These are phyloP conservation scores for Yoshiicerus persimilis DNA, from an alignment of 1,140 invertebrate genomes.

Conservation along the genomic window DNA sequence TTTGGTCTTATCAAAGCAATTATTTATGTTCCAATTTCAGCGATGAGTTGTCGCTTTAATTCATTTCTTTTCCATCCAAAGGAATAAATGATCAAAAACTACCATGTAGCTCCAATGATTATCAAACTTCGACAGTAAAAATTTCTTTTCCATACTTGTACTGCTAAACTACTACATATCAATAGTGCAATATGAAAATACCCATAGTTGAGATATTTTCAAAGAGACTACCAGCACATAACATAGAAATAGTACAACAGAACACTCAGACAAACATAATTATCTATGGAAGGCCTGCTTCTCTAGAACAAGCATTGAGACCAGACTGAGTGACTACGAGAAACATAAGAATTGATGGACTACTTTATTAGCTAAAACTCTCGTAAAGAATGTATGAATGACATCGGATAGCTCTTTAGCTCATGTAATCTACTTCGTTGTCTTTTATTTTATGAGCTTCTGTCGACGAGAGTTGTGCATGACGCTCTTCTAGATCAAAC, in stretches of 20 bases:
- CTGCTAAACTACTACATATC: neutral
- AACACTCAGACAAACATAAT: neutral
- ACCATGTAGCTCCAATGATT: neutral
- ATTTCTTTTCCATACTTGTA: neutral
- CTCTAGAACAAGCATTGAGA: neutral
- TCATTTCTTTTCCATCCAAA: neutral
- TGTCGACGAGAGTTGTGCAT: neutral
- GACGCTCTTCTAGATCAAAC: neutral
- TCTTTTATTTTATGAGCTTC: neutral
- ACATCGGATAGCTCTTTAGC: neutral
- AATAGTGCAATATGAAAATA: neutral
- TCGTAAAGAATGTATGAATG: neutral
- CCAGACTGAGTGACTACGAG: neutral
- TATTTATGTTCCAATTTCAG: slow-evolving; percentile 4
- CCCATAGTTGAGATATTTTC: neutral
- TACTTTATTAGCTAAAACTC: neutral
- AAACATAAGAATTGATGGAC: neutral
- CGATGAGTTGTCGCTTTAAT: neutral
- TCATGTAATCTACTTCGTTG: neutral
- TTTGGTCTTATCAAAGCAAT: neutral
- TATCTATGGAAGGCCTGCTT: neutral
- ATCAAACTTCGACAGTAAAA: neutral
- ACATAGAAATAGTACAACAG: neutral
- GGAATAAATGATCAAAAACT: neutral
- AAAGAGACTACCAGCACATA: neutral